Conservation (phyloP, 2,888 invertebrate genomes). For the Griposia aprilina region DNA sequence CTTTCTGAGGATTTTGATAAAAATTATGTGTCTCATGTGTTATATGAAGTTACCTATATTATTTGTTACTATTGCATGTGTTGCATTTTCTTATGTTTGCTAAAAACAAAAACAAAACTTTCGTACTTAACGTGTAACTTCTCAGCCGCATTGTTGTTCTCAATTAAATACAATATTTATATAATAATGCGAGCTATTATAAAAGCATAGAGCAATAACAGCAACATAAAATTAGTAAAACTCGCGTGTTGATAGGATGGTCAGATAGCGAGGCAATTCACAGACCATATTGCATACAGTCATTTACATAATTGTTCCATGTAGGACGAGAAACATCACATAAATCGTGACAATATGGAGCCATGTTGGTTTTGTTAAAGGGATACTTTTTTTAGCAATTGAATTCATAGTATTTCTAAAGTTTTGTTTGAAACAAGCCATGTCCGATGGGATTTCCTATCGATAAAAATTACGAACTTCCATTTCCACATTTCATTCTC, state of each 20-base stretch:
- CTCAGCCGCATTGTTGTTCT: constrained; percentile 20
- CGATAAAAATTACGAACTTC: neutral
- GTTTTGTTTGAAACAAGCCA: neutral
- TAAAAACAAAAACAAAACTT: too few relatives aligned
- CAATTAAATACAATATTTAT: constrained; percentile 60
- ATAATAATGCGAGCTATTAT: constrained; percentile 60
- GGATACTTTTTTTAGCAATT: neutral
- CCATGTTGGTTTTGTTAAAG: constrained; percentile 21
- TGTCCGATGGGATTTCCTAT: neutral
- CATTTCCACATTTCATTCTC: too few relatives aligned
- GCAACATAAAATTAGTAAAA: constrained; percentile 76
- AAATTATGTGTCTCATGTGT: neutral
- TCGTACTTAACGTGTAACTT: neutral
- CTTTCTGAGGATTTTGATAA: neutral
- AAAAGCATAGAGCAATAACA: constrained; percentile 80
- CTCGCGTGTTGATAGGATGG: constrained; percentile 86
- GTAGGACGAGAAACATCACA: constrained; percentile 42
- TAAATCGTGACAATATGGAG: constrained; percentile 22
- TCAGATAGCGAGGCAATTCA: constrained; percentile 84
- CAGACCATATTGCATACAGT: constrained; percentile 89
- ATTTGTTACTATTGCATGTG: too few relatives aligned
- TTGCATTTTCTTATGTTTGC: too few relatives aligned
- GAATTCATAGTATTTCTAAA: neutral
- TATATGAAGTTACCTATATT: too few relatives aligned
- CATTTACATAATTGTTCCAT: constrained; percentile 88